A percentile compares a stretch with the other conserved stretches of the same genome.
These are phyloP conservation scores for Strigamia maritima DNA, from an alignment of 2,888 invertebrate species.

Conservation along the genomic window DNA sequence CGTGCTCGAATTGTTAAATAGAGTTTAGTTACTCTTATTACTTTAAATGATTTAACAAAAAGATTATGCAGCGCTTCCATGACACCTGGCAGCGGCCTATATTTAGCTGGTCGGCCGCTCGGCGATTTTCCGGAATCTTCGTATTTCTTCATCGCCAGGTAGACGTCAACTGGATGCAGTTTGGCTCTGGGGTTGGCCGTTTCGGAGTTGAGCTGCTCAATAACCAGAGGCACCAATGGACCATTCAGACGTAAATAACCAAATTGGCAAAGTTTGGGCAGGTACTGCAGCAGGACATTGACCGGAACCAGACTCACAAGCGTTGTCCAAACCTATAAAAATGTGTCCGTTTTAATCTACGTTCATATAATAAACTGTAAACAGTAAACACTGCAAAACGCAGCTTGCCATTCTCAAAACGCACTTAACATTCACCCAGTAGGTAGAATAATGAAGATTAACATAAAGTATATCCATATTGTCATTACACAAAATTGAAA, in stretches of 20 bases:
- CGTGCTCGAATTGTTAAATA: no score
- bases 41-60: conserved; percentile 54
- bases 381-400: no score
- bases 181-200: conserved; percentile 54
- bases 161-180: conserved; percentile 60
- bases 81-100: conserved; percentile 50
- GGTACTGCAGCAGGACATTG: conserved; percentile 56
- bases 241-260: conserved; percentile 60
- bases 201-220: conserved; percentile 58
- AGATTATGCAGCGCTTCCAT: conserved; percentile 54
- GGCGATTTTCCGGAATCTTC: conserved; percentile 59
- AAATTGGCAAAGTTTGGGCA: conserved; percentile 64
- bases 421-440: no score
- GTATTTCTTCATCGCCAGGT: conserved; percentile 61
- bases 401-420: no score
- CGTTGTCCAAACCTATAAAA: conserved; percentile 63
- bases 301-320: conserved; percentile 60
- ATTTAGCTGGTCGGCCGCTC: conserved; percentile 44
- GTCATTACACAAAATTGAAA: no score
- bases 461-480: no score
- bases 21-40: conserved; percentile 42
- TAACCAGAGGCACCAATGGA: conserved; percentile 57
- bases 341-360: not conserved
- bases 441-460: no score
- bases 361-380: no score